Evolutionary conservation across 1,140 invertebrate species (phyloP).

Genomic region (Scaptomyza montana): DNA sequence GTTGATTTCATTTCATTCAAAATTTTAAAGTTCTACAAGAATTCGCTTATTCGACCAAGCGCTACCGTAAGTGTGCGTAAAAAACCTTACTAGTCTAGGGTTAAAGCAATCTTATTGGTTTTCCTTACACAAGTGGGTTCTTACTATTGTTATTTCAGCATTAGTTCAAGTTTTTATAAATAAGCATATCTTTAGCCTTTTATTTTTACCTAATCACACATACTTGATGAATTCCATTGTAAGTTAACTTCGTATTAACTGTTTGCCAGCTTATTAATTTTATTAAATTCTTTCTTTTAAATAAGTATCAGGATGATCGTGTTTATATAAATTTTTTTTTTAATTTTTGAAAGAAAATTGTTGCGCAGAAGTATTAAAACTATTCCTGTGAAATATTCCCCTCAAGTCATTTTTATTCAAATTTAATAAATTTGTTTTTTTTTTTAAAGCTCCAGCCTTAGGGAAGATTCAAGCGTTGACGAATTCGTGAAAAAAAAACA

Average conservation of each 20-base stretch:
- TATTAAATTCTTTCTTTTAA: background rate
- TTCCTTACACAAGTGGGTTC: background rate
- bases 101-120: constrained; percentile 2
- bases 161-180: constrained; percentile 31
- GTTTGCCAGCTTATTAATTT: background rate
- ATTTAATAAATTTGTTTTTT: too few relatives aligned
- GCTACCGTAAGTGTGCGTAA: too few relatives aligned
- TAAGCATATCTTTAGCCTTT: constrained; percentile 23
- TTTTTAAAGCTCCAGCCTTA: too few relatives aligned
- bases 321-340: too few relatives aligned
- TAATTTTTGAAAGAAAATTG: too few relatives aligned
- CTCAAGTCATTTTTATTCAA: too few relatives aligned
- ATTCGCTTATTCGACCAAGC: too few relatives aligned
- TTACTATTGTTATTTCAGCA: constrained; percentile 27
- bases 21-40: too few relatives aligned
- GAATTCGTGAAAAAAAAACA: background rate
- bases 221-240: constrained; percentile 26
- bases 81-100: too few relatives aligned
- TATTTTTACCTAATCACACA: constrained; percentile 13
- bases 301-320: background rate
- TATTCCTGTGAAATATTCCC: too few relatives aligned
- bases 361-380: too few relatives aligned
- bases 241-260: background rate
- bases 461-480: background rate
- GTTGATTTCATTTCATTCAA: too few relatives aligned